These are phyloP conservation scores for Parasteatoda tepidariorum DNA, from an alignment of 1,140 invertebrate genomes.

Conservation along the genomic window DNA sequence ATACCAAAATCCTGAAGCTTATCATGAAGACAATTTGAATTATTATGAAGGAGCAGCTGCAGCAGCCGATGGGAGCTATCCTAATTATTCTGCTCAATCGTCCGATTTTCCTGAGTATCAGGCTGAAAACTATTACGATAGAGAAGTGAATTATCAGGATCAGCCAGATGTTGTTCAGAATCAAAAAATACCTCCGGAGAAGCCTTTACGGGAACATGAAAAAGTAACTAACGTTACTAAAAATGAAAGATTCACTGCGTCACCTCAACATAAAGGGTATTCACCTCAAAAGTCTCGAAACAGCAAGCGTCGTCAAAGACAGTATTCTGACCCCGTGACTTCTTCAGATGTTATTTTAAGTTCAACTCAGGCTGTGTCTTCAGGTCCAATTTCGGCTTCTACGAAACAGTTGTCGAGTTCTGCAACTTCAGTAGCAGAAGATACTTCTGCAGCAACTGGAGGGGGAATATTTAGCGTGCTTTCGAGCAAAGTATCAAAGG, in stretches of 20 bases:
- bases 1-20: background rate
- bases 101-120: background rate
- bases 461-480: constrained; percentile 51
- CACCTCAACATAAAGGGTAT: constrained; percentile 53
- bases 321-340: constrained; percentile 45
- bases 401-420: constrained; percentile 42
- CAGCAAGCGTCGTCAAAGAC: constrained; percentile 31
- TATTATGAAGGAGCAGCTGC: background rate
- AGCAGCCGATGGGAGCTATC: background rate
- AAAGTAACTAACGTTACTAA: background rate
- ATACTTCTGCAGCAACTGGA: background rate
- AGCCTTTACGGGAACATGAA: constrained; percentile 43
- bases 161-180: background rate
- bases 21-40: background rate
- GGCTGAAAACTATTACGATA: background rate
- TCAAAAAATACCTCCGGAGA: constrained; percentile 32
- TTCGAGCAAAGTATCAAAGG: constrained; percentile 53
- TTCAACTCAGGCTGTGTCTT: background rate
- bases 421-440: constrained; percentile 37
- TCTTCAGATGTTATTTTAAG: constrained; percentile 3
- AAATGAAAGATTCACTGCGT: constrained; percentile 24
- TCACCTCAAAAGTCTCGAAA: constrained; percentile 26
- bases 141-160: background rate
- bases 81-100: background rate
- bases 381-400: background rate